Base-by-base conservation (phyloP, 30 jellyfish, hydroid and myxozoan genomes). In the Rhopilema esculentum region DNA sequence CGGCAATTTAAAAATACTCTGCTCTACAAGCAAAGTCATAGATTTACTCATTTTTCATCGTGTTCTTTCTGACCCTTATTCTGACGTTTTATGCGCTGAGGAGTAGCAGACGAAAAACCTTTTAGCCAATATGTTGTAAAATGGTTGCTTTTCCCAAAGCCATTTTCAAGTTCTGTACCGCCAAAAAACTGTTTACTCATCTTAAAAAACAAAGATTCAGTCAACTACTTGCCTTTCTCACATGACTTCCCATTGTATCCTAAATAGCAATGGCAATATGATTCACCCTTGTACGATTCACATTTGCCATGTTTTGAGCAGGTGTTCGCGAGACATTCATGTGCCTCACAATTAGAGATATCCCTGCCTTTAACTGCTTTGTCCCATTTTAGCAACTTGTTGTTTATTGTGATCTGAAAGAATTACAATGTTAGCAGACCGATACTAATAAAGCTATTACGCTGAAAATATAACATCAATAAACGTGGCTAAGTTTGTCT, bases 211-310 rank as follows among this genome's bases (percentile, higher is more conserved):
- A 27, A 28, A 28, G 17, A 27, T 2, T 32, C 27, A 48, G 23
- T 4, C 63, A 8, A 19, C 21, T 17, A 66, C 89, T 31, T 65
- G 77, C 96, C 86, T 49, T 66, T 67, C n/a, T 77, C 87, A 72
- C 96, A 87, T 6, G 77, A 20, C 21, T 29, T 61, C 8, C 96
- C 96, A 52, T 69, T 69, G 80, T 77, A 77, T 21, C 96, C 96
- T 33, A 87, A 78, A 75, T 70, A 40, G 87, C 96, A 87, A 69
- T 87, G 96, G 90, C 96, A 87, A 84, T 77, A 77, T 66, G 84
- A 48, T 26, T 68, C 74, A 78, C 88, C 90, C 86, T 69, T 69
- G 84, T 78, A 82, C 84, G 86, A 78, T 66, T 87, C 96, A 61
- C 96, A 87, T 12, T 26, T 25, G n/a, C 96, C 96, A 23, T 78